Base-by-base conservation (phyloP, 64 coral and sea anemone species). In the Pocillopora damicornis region DNA sequence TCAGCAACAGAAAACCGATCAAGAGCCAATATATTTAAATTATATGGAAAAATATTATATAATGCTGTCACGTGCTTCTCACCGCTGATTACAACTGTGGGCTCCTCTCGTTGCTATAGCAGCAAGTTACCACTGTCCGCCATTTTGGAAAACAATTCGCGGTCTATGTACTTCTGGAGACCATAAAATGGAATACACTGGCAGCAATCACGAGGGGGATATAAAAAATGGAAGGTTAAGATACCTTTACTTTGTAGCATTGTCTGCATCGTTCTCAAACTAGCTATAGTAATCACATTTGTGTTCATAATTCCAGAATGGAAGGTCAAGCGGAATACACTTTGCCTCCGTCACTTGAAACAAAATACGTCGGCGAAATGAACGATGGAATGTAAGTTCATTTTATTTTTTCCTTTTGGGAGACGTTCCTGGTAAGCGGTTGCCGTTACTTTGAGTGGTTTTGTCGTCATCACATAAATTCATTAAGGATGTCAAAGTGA, bases 321-420 rank as follows among this genome's bases (percentile, higher is more conserved):
- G 97, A 99, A 89, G 97, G 97, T 17, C 82, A 99, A 45, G 97
- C 83, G 9, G 91, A 95, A 23, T 99, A 99, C 73, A 76, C 58
- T 5, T 77, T 99, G 57, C 97, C 97, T 34, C 73, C 90, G 14
- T 92, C 93, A 76, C 83, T 95, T 13, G 88, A 91, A 72, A 95
- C 88, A 13, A 99, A 93, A 89, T 99, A 95, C 58, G 97, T 88
- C 17, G 97, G 97, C 15, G 90, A 99, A 60, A 99, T 99, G 97
- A 99, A 95, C 73, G 93, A 99, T 61, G 97, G 93, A 61, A 99
- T 99, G 97, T 99, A 90, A 95, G 96, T 25, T 67, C 58, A 4
- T 69, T 45, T 56, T 75, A 11, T 0, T 51, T 2, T 45, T 77
- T 74, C 20, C 3, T 60, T 35, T 38, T 69, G 13, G 12, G 15